Evolutionary conservation across 2,797 vertebrate species (phyloP).

Genomic region (Aphelocoma californica): DNA sequence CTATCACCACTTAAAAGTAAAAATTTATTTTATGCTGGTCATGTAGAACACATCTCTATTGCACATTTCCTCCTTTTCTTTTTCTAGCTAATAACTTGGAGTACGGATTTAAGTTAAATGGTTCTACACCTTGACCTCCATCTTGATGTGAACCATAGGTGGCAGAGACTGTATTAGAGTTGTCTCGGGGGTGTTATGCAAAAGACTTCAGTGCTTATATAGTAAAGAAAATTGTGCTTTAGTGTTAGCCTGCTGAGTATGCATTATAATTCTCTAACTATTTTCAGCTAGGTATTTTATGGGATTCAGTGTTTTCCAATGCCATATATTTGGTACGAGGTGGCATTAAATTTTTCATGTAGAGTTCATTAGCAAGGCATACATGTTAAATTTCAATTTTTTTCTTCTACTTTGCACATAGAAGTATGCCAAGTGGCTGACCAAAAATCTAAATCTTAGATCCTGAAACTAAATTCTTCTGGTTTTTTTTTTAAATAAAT

Average conservation of each 20-base stretch:
- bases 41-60: constrained; percentile 38
- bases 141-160: constrained; percentile 57
- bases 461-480: constrained; percentile 5
- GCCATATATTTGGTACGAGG: neutral
- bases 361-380: constrained; percentile 40
- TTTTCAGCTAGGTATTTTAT: constrained; percentile 43
- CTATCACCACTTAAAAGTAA: constrained; percentile 32
- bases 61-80: neutral
- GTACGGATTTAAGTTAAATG: constrained; percentile 59
- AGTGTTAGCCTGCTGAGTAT: neutral
- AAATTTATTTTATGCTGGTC: constrained; percentile 40
- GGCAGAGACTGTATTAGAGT: constrained; percentile 23
- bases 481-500: neutral
- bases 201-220: constrained; percentile 45
- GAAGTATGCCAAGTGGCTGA: constrained; percentile 3
- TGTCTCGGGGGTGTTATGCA: constrained; percentile 59
- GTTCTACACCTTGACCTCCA: constrained; percentile 57
- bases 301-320: neutral
- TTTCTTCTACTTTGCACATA: neutral
- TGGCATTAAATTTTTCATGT: constrained; percentile 35
- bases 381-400: constrained; percentile 38
- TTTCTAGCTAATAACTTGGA: constrained; percentile 40
- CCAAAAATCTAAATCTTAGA: constrained; percentile 30
- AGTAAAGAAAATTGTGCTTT: constrained; percentile 44
- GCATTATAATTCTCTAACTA: constrained; percentile 47